Evolutionary conservation across 1,140 invertebrate species (phyloP).

Genomic region (Tetramorium simillimum): DNA sequence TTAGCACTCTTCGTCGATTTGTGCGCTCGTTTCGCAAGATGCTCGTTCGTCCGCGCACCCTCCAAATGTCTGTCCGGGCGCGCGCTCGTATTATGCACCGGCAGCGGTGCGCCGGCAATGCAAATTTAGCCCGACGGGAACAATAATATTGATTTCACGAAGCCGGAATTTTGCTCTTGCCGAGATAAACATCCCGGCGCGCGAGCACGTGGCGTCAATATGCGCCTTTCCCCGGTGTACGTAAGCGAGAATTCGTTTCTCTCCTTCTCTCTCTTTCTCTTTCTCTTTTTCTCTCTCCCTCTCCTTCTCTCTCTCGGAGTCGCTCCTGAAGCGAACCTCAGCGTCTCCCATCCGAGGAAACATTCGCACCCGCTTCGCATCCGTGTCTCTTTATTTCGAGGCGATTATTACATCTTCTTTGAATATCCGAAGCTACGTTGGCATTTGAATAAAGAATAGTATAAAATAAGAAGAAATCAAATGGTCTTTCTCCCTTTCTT

Average conservation of each 20-base stretch:
- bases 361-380: neutral
- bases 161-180: conserved; percentile 80
- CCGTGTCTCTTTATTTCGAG: conserved; percentile 24
- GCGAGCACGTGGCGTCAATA: conserved; percentile 81
- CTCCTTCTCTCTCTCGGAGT: conserved; percentile 29
- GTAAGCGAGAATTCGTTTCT: conserved; percentile 67
- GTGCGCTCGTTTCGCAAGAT: neutral
- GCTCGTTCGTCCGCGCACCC: neutral
- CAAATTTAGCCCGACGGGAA: conserved; percentile 82
- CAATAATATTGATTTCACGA: conserved; percentile 84
- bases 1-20: neutral
- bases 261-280: neutral
- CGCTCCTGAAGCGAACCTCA: conserved; percentile 34
- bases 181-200: conserved; percentile 80
- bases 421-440: neutral
- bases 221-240: conserved; percentile 71
- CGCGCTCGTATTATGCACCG: conserved; percentile 51
- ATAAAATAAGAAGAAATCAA: neutral
- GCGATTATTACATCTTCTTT: conserved; percentile 7
- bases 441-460: neutral
- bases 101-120: conserved; percentile 59
- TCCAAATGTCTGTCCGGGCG: conserved; percentile 23
- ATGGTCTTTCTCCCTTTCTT: neutral
- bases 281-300: neutral
- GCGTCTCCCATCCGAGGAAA: conserved; percentile 33